Evolutionary conservation across 1,140 invertebrate species (phyloP), one percentile per base, ranked within the genome.

Genomic region (Zelostemma sp.): DNA sequence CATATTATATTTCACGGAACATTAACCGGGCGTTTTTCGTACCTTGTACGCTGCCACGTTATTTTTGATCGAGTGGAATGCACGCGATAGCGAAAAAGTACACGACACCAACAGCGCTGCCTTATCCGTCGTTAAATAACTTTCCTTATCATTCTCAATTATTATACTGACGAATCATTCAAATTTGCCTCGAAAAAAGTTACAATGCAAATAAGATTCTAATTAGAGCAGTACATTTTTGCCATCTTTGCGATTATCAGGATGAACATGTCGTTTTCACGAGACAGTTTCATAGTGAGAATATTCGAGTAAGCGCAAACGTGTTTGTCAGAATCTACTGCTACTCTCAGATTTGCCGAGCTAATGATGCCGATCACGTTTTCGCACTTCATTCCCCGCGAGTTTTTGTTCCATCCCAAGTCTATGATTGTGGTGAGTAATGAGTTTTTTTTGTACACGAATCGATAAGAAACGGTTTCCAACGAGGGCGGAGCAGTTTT

Each of bases 341-440:
- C 15, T 40, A 18, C 59, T 58, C 49, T 48, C 15, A 33, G 57
- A 59, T 72, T 51, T 54, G 65, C 70, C 61, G 70, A 68, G 43
- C 63, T 61, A 65, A 63, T 57, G 51, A 72, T 65, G 70, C 65
- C 64, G 65, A 72, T 72, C 70, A 72, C 70, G 70, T 68, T 59
- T 68, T 61, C 61, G 60, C 65, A 68, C 63, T 67, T 55, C 51
- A 66, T 53, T 64, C 69, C 63, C 53, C 48, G 49, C 61, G 63
- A 71, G 58, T 63, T 71, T 66, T 59, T 56, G 40, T 31, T 54
- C 21, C 51, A 41, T 62, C 62, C 59, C 43, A 45, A 60, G 58
- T 63, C 35, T 16, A 63, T 55, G 46, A 71, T 62, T 63, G 46
- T 11, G 19, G 16, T 8, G 31, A 49, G 51, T 55, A 48, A 43